Evolutionary conservation across 2,797 vertebrate genomes (phyloP), one percentile per base, ranked within the genome.

Genomic region (Borostomias antarcticus): DNA sequence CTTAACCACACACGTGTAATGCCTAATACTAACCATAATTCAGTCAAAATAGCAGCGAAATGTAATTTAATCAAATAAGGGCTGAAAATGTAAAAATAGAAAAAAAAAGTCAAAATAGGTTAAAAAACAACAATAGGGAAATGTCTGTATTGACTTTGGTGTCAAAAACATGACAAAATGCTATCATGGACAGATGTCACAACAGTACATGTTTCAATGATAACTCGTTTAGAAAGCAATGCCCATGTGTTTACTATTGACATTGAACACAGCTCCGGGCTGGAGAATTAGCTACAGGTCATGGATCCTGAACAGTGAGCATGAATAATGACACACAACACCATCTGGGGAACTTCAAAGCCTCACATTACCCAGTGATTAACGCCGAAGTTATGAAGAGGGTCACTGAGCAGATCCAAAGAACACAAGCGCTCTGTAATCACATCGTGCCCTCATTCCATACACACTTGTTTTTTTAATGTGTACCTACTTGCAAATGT

Each of bases 301-400:
- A 88, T 78, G 82, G 83, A 83, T 82, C 83, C 82, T 73, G 77
- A 89, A 88, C 80, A 78, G 71, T 69, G 70, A 85, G 79, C 80
- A 81, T 90, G 85, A 89, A 89, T 88, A 87, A 90, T 88, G 88
- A 91, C 86, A 76, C 75, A 74, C 75, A 72, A 77, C 82, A 76
- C 88, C 91, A 92, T 91, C 89, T 92, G 90, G 85, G 83, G 66
- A 85, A 86, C 88, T 89, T 91, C 84, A 88, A 89, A 91, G 87
- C 85, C 77, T 81, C 77, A 81, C 84, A 89, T 91, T 89, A 89
- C 84, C 86, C 78, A 65, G 83, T 88, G 86, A 91, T 90, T 85
- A 90, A 88, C 85, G 88, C 84, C 73, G 81, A 78, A 82, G 87
- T 84, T 84, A 81, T 75, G 80, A 75, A 80, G 72, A 78, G 89